A percentile compares a stretch with the other conserved stretches of the same genome.
Conservation (phyloP, 2,797 vertebrate genomes). For the Enteromius mattozi region DNA sequence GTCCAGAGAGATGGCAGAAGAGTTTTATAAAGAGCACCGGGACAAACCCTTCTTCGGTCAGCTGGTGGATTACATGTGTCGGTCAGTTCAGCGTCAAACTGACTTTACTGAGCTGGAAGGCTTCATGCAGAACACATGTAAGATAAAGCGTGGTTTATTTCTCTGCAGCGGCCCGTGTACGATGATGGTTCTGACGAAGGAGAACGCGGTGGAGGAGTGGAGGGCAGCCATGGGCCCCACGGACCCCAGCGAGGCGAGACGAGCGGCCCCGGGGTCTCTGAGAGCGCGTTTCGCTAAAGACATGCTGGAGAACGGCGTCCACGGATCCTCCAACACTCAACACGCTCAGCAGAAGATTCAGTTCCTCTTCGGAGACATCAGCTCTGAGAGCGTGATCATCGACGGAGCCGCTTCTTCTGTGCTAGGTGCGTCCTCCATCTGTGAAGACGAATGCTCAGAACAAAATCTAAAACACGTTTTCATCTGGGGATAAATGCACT, state of each 20-base stretch:
- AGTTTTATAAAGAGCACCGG: constrained; percentile 85
- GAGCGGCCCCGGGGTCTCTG: constrained; percentile 78
- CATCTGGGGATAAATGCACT: not conserved
- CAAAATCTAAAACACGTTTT: not conserved
- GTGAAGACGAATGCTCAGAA: not conserved
- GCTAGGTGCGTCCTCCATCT: constrained; percentile 31
- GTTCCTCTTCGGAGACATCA: constrained; percentile 76
- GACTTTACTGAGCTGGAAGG: not conserved
- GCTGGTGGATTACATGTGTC: constrained; percentile 83
- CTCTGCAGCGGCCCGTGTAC: constrained; percentile 82
- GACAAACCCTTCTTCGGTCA: constrained; percentile 84
- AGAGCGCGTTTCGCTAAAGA: constrained; percentile 84
- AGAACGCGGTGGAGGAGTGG: constrained; percentile 92
- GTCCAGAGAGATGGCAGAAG: constrained; percentile 76
- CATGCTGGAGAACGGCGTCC: constrained; percentile 86
- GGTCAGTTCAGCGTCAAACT: constrained; percentile 76
- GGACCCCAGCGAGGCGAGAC: constrained; percentile 83
- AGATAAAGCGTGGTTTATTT: not conserved
- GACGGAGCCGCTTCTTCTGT: constrained; percentile 48
- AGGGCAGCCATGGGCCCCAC: constrained; percentile 86
- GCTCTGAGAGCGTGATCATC: constrained; percentile 57
- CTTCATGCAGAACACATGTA: not conserved
- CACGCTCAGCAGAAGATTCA: constrained; percentile 76
- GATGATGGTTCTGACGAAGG: constrained; percentile 85
- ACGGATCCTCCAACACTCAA: constrained; percentile 81